A percentile compares a stretch with the other conserved stretches of the same genome.
These are phyloP conservation scores for Sternotherus odoratus DNA, from an alignment of 2,797 vertebrate species.

Conservation along the genomic window DNA sequence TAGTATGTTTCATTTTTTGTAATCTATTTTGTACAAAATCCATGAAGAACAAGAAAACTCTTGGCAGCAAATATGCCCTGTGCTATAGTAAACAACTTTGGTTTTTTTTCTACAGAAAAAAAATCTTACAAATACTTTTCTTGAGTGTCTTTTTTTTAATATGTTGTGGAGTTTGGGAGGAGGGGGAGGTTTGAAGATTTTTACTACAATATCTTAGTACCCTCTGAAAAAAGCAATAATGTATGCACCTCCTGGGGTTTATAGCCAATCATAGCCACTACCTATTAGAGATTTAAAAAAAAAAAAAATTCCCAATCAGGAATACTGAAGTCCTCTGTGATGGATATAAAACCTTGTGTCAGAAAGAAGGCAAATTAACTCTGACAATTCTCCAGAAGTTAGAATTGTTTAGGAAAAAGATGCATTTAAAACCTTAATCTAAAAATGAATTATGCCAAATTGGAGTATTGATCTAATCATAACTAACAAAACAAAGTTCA, in stretches of 20 bases:
- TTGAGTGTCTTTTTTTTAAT: neutral
- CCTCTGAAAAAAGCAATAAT: neutral
- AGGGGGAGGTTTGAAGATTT: too few relatives aligned
- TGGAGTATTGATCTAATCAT: neutral
- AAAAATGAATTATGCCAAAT: slow-evolving; percentile 20
- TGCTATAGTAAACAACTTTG: neutral
- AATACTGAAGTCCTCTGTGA: neutral
- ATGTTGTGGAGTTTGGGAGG: neutral
- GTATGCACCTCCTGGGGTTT: accelerated
- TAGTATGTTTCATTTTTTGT: neutral
- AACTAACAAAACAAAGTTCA: slow-evolving; percentile 4
- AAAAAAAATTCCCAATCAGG: neutral
- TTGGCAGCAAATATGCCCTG: neutral
- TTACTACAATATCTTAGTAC: neutral
- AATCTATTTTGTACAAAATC: neutral
- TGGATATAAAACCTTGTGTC: neutral
- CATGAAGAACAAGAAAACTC: neutral
- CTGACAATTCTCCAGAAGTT: neutral
- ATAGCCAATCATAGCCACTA: neutral
- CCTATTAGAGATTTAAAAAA: neutral
- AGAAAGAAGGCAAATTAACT: neutral
- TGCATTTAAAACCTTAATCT: slow-evolving; percentile 33
- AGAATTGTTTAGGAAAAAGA: neutral
- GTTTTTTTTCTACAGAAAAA: neutral
- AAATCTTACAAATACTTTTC: neutral